Conservation (phyloP, 2,888 invertebrate genomes). For the Polydrusus tereticollis region DNA sequence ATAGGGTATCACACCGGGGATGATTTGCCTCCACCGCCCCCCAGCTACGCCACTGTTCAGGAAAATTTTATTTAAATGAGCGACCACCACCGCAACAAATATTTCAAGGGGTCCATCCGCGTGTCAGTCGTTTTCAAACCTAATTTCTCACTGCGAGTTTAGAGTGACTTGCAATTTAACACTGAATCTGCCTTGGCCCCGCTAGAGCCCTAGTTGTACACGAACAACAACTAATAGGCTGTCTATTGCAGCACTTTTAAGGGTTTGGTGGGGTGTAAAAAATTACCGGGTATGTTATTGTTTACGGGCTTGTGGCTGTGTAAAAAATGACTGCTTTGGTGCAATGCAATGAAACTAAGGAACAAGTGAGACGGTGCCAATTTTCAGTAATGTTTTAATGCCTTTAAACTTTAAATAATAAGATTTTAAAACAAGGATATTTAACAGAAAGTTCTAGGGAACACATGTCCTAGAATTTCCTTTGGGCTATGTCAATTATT, state of each 20-base stretch:
- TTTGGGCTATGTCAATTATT: no score
- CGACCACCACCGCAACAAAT: constrained; percentile 36
- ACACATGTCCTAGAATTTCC: no score
- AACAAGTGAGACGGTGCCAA: no score
- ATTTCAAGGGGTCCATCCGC: constrained; percentile 40
- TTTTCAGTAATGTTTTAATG: no score
- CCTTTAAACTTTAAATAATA: no score
- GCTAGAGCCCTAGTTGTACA: background rate
- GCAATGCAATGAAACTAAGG: no score
- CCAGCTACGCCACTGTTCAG: no score
- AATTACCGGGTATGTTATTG: background rate
- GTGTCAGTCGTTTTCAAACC: constrained; percentile 42
- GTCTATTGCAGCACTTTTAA: constrained; percentile 23
- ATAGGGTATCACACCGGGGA: no score
- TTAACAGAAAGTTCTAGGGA: no score
- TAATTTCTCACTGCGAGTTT: constrained; percentile 43
- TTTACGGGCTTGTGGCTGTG: background rate
- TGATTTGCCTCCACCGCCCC: no score
- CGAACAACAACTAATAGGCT: constrained; percentile 36
- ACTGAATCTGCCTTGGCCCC: constrained; percentile 7
- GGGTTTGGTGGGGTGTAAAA: constrained; percentile 1
- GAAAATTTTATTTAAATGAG: constrained; percentile 54
- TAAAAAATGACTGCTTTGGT: no score
- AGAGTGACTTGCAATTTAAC: constrained; percentile 43
- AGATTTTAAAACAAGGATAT: no score